These are phyloP conservation scores for Trogon melanurus DNA, from an alignment of 2,113 vertebrate genomes.

Conservation along the genomic window DNA sequence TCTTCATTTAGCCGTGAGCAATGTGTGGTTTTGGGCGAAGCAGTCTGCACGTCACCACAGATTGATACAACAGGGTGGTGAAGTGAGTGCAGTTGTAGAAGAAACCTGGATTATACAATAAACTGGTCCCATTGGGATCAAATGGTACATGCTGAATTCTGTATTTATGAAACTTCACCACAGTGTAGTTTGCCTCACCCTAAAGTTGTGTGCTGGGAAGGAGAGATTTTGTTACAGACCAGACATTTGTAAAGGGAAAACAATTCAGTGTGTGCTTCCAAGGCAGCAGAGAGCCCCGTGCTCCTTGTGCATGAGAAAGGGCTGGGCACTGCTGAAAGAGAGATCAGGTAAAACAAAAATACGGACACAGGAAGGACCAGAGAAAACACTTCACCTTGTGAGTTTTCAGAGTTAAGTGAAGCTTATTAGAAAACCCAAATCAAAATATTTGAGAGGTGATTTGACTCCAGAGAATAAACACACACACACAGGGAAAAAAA, in stretches of 20 bases:
- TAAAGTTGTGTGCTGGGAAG: not conserved
- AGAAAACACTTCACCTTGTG: not conserved
- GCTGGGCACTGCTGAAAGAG: not conserved
- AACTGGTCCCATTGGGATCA: not conserved
- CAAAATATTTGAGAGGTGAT: not conserved
- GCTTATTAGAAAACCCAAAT: not conserved
- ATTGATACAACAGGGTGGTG: not conserved
- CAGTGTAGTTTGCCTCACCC: not conserved
- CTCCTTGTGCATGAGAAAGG: rapidly evolving
- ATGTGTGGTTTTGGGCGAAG: not conserved
- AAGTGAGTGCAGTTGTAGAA: not conserved
- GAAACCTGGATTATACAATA: not conserved
- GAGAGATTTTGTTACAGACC: not conserved
- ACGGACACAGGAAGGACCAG: not conserved
- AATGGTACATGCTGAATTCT: not conserved
- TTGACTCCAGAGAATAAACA: constrained; percentile 7
- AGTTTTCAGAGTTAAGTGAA: not conserved
- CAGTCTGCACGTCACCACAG: not conserved
- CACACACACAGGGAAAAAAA: not conserved
- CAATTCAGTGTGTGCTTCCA: not conserved
- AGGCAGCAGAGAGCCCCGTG: not conserved
- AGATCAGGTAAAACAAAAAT: not conserved
- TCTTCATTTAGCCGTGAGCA: not conserved
- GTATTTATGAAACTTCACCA: not conserved
- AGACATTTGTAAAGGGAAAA: not conserved